phyloP scores from a whole-genome alignment of 2,797 vertebrate genomes.

The Sebastes oblongus region DNA sequence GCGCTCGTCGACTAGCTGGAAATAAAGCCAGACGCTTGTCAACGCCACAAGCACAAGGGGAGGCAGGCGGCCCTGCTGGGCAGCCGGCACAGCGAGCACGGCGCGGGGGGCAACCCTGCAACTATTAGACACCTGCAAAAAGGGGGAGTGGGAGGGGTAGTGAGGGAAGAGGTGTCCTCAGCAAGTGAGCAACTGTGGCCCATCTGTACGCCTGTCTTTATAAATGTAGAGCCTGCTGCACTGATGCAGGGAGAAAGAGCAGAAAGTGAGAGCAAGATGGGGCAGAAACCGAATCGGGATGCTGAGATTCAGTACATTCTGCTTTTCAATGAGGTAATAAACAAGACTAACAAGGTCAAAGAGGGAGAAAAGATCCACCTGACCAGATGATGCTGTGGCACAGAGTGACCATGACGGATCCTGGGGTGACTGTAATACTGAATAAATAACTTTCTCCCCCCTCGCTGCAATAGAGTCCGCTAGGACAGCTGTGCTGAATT shows the following conservation, averaged over 20 bases:
- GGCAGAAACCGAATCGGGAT: slow-evolving; percentile 37
- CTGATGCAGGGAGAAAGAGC: slow-evolving; percentile 33
- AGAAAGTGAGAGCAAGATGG: slow-evolving; percentile 30
- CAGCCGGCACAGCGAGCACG: slow-evolving; percentile 37
- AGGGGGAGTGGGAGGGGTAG: background rate
- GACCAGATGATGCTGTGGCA: slow-evolving; percentile 66
- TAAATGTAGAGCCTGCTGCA: slow-evolving; percentile 37
- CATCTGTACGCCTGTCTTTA: slow-evolving; percentile 61
- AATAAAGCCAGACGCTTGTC: slow-evolving; percentile 77
- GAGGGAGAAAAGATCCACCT: slow-evolving; percentile 42
- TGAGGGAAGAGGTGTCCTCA: slow-evolving; percentile 22
- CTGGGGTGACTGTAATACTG: slow-evolving; percentile 69
- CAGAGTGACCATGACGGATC: slow-evolving; percentile 60
- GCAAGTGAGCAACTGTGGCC: slow-evolving; percentile 43
- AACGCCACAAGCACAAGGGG: slow-evolving; percentile 57
- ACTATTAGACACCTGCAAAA: slow-evolving; percentile 71
- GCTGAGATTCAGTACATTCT: slow-evolving; percentile 30
- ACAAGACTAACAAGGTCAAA: slow-evolving; percentile 57
- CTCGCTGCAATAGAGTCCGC: slow-evolving; percentile 59
- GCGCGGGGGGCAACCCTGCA: slow-evolving; percentile 34
- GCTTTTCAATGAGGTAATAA: slow-evolving; percentile 47
- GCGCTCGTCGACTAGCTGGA: slow-evolving; percentile 63
- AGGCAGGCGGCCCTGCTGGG: slow-evolving; percentile 51
- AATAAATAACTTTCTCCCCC: slow-evolving; percentile 65
- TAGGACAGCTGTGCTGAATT: slow-evolving; percentile 83